Percentiles rank a stretch among this genome's conserved stretches.
Evolutionary conservation across 1,140 invertebrate genomes (phyloP).

Genomic region (Trichomalopsis sarcophagae): DNA sequence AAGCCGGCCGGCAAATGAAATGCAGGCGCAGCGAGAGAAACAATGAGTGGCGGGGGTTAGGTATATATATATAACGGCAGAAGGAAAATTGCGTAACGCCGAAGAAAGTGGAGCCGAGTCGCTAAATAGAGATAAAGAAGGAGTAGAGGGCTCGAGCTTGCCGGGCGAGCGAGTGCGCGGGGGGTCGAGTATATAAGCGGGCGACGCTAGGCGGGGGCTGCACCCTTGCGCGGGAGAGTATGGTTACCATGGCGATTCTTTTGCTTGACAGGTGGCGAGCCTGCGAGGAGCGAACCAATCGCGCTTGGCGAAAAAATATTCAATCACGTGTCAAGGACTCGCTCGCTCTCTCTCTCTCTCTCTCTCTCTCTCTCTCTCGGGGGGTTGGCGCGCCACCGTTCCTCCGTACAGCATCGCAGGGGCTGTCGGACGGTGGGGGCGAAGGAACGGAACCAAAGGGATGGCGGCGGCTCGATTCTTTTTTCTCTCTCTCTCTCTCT

Average conservation of each 20-base stretch:
- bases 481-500: constrained; percentile 13
- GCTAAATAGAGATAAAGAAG: constrained; percentile 42
- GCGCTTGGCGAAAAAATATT: constrained; percentile 74
- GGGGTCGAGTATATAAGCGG: neutral
- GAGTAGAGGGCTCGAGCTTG: neutral
- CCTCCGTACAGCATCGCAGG: neutral
- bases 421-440: constrained; percentile 51
- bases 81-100: constrained; percentile 51
- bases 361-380: constrained; percentile 56
- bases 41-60: neutral
- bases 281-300: constrained; percentile 70
- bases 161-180: neutral
- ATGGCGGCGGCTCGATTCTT: constrained; percentile 50
- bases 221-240: constrained; percentile 42
- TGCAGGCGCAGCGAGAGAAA: neutral
- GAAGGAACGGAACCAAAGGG: constrained; percentile 21
- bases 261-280: constrained; percentile 72
- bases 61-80: neutral
- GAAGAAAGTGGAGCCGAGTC: constrained; percentile 27
- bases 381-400: constrained; percentile 48
- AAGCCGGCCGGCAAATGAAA: constrained; percentile 21
- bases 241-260: constrained; percentile 73
- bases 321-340: constrained; percentile 73
- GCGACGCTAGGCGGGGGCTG: constrained; percentile 26
- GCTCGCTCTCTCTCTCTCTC: constrained; percentile 54